phyloP scores from a whole-genome alignment of 1,140 invertebrate species.

The Hetaerina americana region DNA sequence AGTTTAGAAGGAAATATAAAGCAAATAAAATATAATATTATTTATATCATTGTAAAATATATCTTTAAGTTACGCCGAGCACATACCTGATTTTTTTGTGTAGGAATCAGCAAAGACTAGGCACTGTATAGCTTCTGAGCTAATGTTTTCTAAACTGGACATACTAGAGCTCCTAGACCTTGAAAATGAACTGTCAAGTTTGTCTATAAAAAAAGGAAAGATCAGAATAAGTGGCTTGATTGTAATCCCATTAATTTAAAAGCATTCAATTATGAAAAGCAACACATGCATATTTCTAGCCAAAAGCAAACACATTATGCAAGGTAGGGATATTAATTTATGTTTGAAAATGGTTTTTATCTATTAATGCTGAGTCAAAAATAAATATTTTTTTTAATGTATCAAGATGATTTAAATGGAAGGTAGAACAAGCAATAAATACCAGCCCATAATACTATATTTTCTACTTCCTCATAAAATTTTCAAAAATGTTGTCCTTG shows the following conservation, averaged over 20 bases:
- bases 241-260: no score
- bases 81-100: conserved; percentile 79
- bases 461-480: no score
- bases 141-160: conserved; percentile 93
- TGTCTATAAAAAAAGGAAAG: conserved; percentile 51
- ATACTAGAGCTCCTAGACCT: conserved; percentile 91
- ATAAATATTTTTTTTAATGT: no score
- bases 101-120: conserved; percentile 92
- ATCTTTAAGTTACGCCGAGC: conserved; percentile 12
- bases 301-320: not conserved
- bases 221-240: no score
- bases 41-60: conserved; percentile 4
- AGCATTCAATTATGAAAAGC: not conserved
- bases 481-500: no score
- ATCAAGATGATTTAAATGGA: no score
- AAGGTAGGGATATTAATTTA: not conserved
- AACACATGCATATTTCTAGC: not conserved
- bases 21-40: conserved; percentile 8
- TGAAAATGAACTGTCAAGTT: conserved; percentile 90
- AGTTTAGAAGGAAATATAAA: conserved; percentile 8
- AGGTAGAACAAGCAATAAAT: no score
- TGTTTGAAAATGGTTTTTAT: no score
- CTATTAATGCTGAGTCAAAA: no score
- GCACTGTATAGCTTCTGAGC: conserved; percentile 89
- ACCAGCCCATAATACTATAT: no score